These are phyloP conservation scores for Gandaritis pyraliata DNA, from an alignment of 2,888 invertebrate genomes.

Conservation along the genomic window DNA sequence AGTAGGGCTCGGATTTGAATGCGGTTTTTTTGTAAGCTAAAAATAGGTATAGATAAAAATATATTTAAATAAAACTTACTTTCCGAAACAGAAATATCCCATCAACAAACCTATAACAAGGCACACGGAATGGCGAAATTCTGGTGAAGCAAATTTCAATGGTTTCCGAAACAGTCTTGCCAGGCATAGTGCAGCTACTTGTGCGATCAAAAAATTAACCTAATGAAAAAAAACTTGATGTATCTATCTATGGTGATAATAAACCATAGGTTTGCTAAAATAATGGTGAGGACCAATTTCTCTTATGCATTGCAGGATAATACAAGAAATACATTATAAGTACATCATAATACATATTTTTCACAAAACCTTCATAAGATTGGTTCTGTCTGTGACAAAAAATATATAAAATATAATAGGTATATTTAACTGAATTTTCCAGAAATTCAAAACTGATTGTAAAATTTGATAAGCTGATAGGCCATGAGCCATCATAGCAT, in stretches of 20 bases:
- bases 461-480: constrained; percentile 9
- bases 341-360: too few species aligned
- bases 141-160: constrained; percentile 89
- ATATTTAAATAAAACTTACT: constrained; percentile 80
- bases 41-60: neutral
- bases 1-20: too few species aligned
- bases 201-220: constrained; percentile 94
- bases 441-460: neutral
- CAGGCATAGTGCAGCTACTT: constrained; percentile 91
- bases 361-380: too few species aligned
- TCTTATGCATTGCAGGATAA: too few species aligned
- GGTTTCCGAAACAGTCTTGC: constrained; percentile 91
- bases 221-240: constrained; percentile 77
- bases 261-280: too few species aligned
- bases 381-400: too few species aligned
- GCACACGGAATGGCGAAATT: constrained; percentile 91
- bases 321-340: too few species aligned
- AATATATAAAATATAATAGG: too few species aligned
- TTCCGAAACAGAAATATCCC: constrained; percentile 95
- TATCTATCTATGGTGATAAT: constrained; percentile 46
- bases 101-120: constrained; percentile 91
- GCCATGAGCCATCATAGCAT: neutral
- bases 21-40: too few species aligned
- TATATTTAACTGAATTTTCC: too few species aligned
- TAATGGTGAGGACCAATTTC: too few species aligned